Conservation (phyloP, 1,140 invertebrate genomes). For the Homarus americanus region DNA sequence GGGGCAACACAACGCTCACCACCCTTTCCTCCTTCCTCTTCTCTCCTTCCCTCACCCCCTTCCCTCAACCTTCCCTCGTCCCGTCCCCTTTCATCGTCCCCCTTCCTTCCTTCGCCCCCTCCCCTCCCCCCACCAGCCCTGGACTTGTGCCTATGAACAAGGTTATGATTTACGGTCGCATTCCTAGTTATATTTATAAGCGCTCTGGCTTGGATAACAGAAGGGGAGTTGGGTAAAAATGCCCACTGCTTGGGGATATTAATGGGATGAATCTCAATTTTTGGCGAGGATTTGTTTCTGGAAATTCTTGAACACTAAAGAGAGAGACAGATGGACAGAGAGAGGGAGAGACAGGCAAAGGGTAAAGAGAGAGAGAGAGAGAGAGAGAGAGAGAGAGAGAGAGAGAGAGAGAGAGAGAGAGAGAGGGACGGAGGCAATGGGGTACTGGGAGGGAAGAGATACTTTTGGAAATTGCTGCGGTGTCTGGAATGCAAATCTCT, state of each 20-base stretch:
- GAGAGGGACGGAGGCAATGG: not conserved
- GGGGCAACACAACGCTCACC: not conserved
- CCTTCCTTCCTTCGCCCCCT: too few species aligned
- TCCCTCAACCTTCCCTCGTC: too few species aligned
- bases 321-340: not conserved
- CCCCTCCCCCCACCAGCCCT: not conserved
- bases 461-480: slow-evolving; percentile 14
- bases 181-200: slow-evolving; percentile 23
- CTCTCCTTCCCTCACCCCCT: too few species aligned
- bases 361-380: slow-evolving; percentile 8
- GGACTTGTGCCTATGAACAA: slow-evolving; percentile 28
- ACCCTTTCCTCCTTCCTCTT: not conserved
- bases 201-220: slow-evolving; percentile 18
- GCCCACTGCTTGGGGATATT: not conserved
- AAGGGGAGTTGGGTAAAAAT: not conserved
- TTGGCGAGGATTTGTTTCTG: not conserved
- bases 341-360: not conserved
- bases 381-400: not conserved
- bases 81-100: not conserved
- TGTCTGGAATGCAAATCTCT: slow-evolving; percentile 3
- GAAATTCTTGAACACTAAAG: not conserved
- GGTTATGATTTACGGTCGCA: not conserved
- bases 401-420: not conserved
- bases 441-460: too few species aligned
- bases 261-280: not conserved